Percentiles rank a stretch among this genome's conserved stretches.
These are phyloP conservation scores for Dryadula phaetusa DNA, from an alignment of 2,888 invertebrate genomes.

Conservation along the genomic window DNA sequence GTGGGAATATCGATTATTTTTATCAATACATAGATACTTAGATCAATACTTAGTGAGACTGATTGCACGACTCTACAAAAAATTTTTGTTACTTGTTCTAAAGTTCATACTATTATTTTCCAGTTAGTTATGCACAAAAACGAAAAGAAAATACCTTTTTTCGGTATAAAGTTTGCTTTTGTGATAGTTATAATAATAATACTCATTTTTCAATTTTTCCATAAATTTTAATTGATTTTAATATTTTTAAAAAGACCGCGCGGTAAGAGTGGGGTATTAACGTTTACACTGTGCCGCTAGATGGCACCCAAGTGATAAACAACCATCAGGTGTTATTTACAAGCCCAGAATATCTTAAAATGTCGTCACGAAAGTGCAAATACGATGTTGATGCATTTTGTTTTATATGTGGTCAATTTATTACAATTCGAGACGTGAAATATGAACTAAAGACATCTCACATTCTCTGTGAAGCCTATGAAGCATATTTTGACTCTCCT, in stretches of 20 bases:
- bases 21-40: too few relatives aligned
- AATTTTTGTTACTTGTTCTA: constrained; percentile 39
- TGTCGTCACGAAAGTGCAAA: constrained; percentile 45
- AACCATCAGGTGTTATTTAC: constrained; percentile 46
- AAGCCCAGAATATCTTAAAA: constrained; percentile 40
- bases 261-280: constrained; percentile 44
- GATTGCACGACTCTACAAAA: constrained; percentile 38
- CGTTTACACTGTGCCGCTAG: constrained; percentile 46
- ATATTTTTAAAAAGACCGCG: constrained; percentile 44
- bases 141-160: constrained; percentile 23
- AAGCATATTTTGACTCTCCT: constrained; percentile 42
- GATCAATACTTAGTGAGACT: too few relatives aligned
- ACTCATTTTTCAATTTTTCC: constrained; percentile 37
- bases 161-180: constrained; percentile 40
- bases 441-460: constrained; percentile 45
- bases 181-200: constrained; percentile 37
- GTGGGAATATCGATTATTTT: too few relatives aligned
- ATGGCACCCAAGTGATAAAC: constrained; percentile 47
- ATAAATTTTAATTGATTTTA: constrained; percentile 42
- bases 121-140: too few relatives aligned
- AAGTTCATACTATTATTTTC: constrained; percentile 34
- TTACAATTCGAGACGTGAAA: constrained; percentile 46
- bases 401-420: constrained; percentile 43
- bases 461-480: constrained; percentile 41
- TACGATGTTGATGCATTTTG: constrained; percentile 46